A percentile compares a stretch with the other conserved stretches of the same genome.
These are phyloP conservation scores for Drosophila albomicans DNA, from an alignment of 1,140 invertebrate genomes.

Conservation along the genomic window DNA sequence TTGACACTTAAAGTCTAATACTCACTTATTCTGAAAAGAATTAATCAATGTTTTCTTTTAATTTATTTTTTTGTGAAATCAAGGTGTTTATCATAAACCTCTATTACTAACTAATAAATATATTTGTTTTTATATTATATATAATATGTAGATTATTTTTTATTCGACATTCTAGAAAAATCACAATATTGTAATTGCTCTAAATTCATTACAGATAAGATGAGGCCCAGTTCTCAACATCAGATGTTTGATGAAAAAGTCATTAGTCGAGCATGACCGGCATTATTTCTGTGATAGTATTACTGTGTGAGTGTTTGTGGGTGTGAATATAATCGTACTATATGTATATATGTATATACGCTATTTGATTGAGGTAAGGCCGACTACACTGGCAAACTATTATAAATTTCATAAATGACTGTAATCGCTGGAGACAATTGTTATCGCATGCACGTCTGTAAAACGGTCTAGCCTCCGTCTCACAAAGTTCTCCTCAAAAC, in stretches of 20 bases:
- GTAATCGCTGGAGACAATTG: slow-evolving; percentile 45
- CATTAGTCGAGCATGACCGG: background rate
- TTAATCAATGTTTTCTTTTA: too few species aligned
- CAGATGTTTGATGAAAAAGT: background rate
- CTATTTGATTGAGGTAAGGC: background rate
- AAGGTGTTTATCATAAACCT: too few species aligned
- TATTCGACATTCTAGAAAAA: too few species aligned
- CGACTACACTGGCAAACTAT: background rate
- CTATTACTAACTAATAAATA: too few species aligned
- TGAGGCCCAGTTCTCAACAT: background rate
- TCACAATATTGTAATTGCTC: too few species aligned
- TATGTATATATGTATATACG: background rate
- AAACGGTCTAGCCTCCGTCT: slow-evolving; percentile 22
- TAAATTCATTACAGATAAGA: background rate
- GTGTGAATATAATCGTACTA: too few species aligned
- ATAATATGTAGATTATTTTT: too few species aligned
- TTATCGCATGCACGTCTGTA: slow-evolving; percentile 54
- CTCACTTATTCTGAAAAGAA: too few species aligned
- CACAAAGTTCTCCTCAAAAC: background rate
- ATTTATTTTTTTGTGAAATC: too few species aligned
- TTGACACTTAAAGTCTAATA: too few species aligned
- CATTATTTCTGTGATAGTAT: background rate
- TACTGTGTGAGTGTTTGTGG: background rate
- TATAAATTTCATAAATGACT: slow-evolving; percentile 18
- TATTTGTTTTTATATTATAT: too few species aligned